These are phyloP conservation scores for Amniataba percoides DNA, from an alignment of 2,797 vertebrate genomes.

Conservation along the genomic window DNA sequence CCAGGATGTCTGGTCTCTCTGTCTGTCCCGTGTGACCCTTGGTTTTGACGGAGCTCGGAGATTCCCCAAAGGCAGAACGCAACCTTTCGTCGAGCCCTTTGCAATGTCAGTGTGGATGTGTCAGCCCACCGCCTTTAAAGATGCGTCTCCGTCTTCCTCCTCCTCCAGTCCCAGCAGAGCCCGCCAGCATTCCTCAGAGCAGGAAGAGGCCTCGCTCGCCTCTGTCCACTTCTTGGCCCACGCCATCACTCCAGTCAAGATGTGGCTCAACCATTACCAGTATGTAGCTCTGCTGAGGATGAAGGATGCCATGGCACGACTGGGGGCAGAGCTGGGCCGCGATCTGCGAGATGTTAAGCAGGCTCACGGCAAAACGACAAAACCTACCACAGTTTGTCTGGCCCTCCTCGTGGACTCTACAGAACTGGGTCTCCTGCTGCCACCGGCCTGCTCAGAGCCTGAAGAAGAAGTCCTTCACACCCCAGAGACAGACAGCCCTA, in stretches of 20 bases:
- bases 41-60: conserved; percentile 92
- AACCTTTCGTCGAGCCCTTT: conserved; percentile 92
- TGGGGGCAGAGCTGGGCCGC: conserved; percentile 89
- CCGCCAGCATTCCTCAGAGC: conserved; percentile 62
- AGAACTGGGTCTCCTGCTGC: conserved; percentile 91
- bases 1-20: conserved; percentile 92
- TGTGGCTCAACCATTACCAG: conserved; percentile 96
- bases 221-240: conserved; percentile 83
- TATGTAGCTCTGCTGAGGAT: conserved; percentile 94
- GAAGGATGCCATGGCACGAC: conserved; percentile 90
- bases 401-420: conserved; percentile 88
- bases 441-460: conserved; percentile 77
- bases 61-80: conserved; percentile 87
- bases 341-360: conserved; percentile 86
- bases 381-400: conserved; percentile 84
- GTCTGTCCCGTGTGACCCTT: conserved; percentile 87
- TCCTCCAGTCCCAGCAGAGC: conserved; percentile 78
- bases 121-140: conserved; percentile 84
- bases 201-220: conserved; percentile 65
- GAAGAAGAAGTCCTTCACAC: conserved; percentile 80
- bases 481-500: conserved; percentile 91
- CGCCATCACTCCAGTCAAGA: conserved; percentile 85
- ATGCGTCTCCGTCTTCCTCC: conserved; percentile 53
- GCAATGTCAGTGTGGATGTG: conserved; percentile 93
- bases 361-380: conserved; percentile 76